These are phyloP conservation scores for Ciona savignyi DNA, from an alignment of 23 tunicate species.

Conservation along the genomic window DNA sequence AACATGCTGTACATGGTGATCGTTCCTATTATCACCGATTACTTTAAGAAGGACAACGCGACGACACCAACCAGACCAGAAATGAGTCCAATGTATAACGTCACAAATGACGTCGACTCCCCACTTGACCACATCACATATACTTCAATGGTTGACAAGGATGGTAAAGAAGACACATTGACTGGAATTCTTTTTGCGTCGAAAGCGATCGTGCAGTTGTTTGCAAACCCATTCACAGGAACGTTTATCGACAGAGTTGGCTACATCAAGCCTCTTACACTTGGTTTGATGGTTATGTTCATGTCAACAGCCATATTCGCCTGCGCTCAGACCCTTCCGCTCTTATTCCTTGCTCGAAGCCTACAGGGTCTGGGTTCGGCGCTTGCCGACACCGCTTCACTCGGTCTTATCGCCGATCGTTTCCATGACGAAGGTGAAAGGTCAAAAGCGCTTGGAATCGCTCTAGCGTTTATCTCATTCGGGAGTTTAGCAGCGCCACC, in stretches of 20 bases:
- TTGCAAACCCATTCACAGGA: slow-evolving; percentile 91
- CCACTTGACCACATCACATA: not conserved
- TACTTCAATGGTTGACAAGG: not conserved
- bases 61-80: not conserved
- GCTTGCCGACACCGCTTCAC: slow-evolving; percentile 86
- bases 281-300: slow-evolving; percentile 91
- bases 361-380: slow-evolving; percentile 97
- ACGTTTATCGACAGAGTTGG: slow-evolving; percentile 95
- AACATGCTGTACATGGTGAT: slow-evolving; percentile 99
- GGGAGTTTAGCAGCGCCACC: slow-evolving; percentile 99
- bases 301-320: slow-evolving; percentile 85
- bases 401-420: slow-evolving; percentile 90
- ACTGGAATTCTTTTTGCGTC: slow-evolving; percentile 91
- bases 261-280: slow-evolving; percentile 66
- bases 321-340: slow-evolving; percentile 35
- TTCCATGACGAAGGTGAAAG: slow-evolving; percentile 81
- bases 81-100: not conserved
- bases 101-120: not conserved
- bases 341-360: slow-evolving; percentile 87
- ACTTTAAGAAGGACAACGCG: slow-evolving; percentile 19
- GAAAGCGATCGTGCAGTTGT: slow-evolving; percentile 90
- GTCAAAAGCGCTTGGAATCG: slow-evolving; percentile 88
- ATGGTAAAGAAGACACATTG: slow-evolving; percentile 34
- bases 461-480: slow-evolving; percentile 94
- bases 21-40: slow-evolving; percentile 93